phyloP scores from a whole-genome alignment of 2,113 vertebrate genomes.

The Ptyas mucosa region DNA sequence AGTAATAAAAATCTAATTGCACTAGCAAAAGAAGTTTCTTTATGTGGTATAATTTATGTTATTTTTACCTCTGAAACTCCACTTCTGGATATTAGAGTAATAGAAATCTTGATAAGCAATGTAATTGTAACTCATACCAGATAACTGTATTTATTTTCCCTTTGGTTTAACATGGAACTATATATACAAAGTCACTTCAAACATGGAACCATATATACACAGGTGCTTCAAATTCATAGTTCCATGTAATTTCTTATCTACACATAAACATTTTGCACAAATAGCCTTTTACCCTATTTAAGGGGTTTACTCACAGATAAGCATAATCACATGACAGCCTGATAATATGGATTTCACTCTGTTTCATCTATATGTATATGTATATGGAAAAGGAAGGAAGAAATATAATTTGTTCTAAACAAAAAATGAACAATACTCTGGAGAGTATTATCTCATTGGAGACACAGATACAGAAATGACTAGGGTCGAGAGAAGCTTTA shows the following conservation, averaged over 20 bases:
- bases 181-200: neutral
- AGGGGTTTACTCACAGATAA: neutral
- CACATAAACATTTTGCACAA: neutral
- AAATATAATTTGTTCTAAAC: neutral
- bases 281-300: neutral
- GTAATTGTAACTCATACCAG: slow-evolving; percentile 2
- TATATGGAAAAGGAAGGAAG: neutral
- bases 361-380: neutral
- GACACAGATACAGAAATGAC: neutral
- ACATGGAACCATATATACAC: neutral
- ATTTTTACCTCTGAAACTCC: neutral
- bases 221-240: neutral
- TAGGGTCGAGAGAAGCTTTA: neutral
- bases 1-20: neutral
- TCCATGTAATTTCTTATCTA: neutral
- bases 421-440: neutral
- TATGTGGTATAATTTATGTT: neutral
- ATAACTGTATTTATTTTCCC: neutral
- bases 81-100: neutral
- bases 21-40: neutral
- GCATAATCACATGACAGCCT: neutral
- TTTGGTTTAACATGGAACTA: neutral
- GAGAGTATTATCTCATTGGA: neutral
- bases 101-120: neutral
- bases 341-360: neutral